phyloP scores from a whole-genome alignment of 1,140 invertebrate genomes.

The Littorina saxatilis region DNA sequence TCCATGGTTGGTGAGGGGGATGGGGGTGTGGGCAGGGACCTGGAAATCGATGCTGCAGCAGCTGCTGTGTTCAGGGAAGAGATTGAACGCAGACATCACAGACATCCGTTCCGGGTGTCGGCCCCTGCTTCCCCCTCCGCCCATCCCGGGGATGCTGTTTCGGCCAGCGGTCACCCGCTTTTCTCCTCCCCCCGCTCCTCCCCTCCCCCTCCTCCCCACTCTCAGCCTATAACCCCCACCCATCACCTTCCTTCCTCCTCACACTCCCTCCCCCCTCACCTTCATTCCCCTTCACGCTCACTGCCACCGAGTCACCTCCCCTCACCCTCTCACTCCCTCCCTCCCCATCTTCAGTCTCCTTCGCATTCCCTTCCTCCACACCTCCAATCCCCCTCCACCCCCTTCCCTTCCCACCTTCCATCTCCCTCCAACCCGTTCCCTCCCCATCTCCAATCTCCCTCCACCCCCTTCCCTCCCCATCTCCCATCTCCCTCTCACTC shows the following conservation, averaged over 20 bases:
- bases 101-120: background rate
- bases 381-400: background rate
- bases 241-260: constrained; percentile 16
- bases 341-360: background rate
- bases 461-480: background rate
- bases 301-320: background rate
- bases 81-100: constrained; percentile 1
- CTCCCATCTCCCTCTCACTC: background rate
- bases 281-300: background rate
- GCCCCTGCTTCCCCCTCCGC: background rate
- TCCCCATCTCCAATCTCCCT: background rate
- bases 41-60: constrained; percentile 14
- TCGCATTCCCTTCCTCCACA: background rate
- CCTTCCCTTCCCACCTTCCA: background rate
- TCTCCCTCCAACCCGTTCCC: background rate
- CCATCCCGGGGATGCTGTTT: too few relatives aligned
- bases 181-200: background rate
- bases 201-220: background rate
- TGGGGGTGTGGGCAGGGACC: background rate
- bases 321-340: constrained; percentile 16
- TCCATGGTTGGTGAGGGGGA: background rate
- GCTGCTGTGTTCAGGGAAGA: constrained; percentile 5
- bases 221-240: background rate
- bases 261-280: background rate
- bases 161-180: background rate